Evolutionary conservation across 1,140 invertebrate species (phyloP), one percentile per base, ranked within the genome.

Genomic region (Conus ventricosus): DNA sequence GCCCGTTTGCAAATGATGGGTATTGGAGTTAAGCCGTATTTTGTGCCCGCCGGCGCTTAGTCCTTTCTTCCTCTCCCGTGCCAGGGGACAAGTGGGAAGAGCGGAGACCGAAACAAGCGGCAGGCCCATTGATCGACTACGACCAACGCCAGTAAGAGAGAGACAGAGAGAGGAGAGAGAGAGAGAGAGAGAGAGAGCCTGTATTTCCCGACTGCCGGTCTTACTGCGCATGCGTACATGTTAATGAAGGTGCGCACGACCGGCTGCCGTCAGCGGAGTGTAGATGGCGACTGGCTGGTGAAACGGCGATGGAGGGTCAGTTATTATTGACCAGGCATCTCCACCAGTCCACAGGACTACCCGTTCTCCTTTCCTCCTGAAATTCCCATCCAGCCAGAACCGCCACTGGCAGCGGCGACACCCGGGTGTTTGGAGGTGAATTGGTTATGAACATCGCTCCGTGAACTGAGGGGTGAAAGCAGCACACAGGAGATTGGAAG

Each of bases 161-260:
- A 39, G 39, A 39, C 0, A 39, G 39, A 39, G 39, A 39, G 39
- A 39, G 39, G 39, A 39, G 39, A 39, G 39, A 39, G 39, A 39
- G 39, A 3, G 39, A 39, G 39, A 39, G 39, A 3, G 39, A 39
- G 39, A 39, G 39, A 39, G 39, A 84, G 82, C 54, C 82, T 57
- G 82, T 84, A 63, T 63, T 84, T 55, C 82, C 82, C 55, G 57
- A 23, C 54, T 39, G 54, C 54, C 54, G 54, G 23, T 54, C 57
- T 39, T 39, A 51, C 82, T 84, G 82, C 82, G 82, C 82, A 67
- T 63, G 82, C 82, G 82, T 84, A 54, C 82, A 84, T 84, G 82
- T 84, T 84, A 84, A 84, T 84, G 82, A 84, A 54, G 54, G 55
- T 84, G 82, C 82, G 55, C 82, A 84, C 82, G 82, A 84, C 82